These are phyloP conservation scores for Atta texana DNA, from an alignment of 1,140 invertebrate species.

Conservation along the genomic window DNA sequence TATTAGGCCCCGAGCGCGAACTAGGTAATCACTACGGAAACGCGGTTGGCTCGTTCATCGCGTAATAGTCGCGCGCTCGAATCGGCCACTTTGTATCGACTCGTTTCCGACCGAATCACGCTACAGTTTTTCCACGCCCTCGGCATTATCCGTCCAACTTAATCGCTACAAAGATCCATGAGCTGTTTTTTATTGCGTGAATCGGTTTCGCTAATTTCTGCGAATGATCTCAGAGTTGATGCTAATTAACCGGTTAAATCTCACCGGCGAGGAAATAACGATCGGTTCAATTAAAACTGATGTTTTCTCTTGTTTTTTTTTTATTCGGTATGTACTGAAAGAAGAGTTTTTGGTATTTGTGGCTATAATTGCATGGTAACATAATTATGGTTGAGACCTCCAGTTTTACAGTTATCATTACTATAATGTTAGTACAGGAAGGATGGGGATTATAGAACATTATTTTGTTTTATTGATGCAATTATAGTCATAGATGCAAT, in stretches of 20 bases:
- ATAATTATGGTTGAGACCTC: too few species aligned
- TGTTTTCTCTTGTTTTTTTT: neutral
- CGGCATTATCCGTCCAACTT: neutral
- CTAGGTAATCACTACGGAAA: slow-evolving; percentile 14
- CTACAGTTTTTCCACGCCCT: slow-evolving; percentile 2
- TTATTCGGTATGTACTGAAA: too few species aligned
- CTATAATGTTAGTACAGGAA: too few species aligned
- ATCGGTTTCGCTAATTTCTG: slow-evolving; percentile 42
- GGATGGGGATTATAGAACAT: too few species aligned
- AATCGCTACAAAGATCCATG: neutral
- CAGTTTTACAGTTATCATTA: too few species aligned
- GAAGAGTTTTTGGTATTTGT: too few species aligned
- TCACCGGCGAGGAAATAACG: neutral
- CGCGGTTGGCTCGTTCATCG: slow-evolving; percentile 1
- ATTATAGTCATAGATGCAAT: too few species aligned
- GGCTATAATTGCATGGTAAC: too few species aligned
- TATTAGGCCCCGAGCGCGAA: slow-evolving; percentile 14
- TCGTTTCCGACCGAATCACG: neutral
- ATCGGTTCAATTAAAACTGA: neutral
- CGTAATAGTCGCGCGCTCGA: neutral
- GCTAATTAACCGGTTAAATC: slow-evolving; percentile 13
- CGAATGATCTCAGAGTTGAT: slow-evolving; percentile 1
- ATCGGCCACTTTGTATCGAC: slow-evolving; percentile 3
- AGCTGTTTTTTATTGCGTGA: slow-evolving; percentile 8
- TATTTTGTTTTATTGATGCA: too few species aligned